These are phyloP conservation scores for Heterocephalus glaber DNA, from an alignment of 2,113 vertebrate genomes.

Conservation along the genomic window DNA sequence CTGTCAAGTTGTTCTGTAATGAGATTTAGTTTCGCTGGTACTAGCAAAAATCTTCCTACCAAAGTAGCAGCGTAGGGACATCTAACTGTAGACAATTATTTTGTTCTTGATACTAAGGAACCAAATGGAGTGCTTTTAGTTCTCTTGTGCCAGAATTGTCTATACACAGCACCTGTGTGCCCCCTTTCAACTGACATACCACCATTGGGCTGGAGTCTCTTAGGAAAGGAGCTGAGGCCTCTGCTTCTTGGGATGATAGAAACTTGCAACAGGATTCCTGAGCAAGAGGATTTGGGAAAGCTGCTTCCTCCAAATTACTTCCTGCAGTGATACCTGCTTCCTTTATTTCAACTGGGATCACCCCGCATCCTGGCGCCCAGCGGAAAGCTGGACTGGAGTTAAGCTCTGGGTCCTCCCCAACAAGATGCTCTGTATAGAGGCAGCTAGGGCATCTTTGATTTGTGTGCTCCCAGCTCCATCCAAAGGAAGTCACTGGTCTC, in stretches of 20 bases:
- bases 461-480: neutral
- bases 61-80: too few relatives aligned
- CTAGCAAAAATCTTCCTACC: too few relatives aligned
- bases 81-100: constrained; percentile 70
- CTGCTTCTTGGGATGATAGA: constrained; percentile 48
- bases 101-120: constrained; percentile 71
- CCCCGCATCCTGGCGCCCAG: too few relatives aligned
- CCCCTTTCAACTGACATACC: constrained; percentile 76
- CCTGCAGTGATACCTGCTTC: constrained; percentile 31
- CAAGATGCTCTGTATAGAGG: neutral
- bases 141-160: constrained; percentile 70
- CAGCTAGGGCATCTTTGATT: neutral
- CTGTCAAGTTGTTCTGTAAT: constrained; percentile 82
- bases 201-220: constrained; percentile 34
- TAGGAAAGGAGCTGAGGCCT: constrained; percentile 63
- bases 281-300: constrained; percentile 61
- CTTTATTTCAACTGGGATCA: constrained; percentile 76
- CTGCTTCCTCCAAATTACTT: constrained; percentile 14
- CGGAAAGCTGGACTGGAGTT: neutral
- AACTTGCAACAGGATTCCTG: constrained; percentile 72
- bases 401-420: neutral
- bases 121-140: constrained; percentile 67
- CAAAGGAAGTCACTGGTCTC: neutral
- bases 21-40: too few relatives aligned
- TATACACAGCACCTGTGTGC: constrained; percentile 73